phyloP scores from a whole-genome alignment of 1,140 invertebrate species.

The Solen grandis region DNA sequence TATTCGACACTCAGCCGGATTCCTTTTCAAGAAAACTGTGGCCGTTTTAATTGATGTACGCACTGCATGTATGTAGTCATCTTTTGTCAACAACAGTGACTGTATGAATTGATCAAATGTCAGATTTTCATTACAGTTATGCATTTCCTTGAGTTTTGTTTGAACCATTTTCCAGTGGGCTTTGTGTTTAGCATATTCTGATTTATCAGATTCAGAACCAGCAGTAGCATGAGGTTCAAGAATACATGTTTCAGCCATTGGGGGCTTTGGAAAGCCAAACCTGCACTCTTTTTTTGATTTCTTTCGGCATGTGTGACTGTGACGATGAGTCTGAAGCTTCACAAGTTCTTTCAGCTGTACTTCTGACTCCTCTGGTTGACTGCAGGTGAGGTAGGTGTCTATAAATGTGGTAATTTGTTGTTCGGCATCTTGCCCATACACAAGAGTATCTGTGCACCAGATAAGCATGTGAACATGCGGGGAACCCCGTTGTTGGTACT shows the following conservation, averaged over 20 bases:
- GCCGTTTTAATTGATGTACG: background rate
- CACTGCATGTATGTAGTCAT: background rate
- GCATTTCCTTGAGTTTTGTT: too few relatives aligned
- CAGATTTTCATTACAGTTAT: background rate
- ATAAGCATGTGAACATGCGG: background rate
- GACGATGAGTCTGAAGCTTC: slow-evolving; percentile 3
- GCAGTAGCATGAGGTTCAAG: too few relatives aligned
- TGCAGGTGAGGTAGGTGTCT: slow-evolving; percentile 8
- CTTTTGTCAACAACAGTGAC: background rate
- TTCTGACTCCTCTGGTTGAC: background rate
- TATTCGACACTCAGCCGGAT: background rate
- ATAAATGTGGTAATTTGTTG: background rate
- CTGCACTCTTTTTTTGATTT: background rate
- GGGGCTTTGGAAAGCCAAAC: slow-evolving; percentile 22
- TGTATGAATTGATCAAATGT: background rate
- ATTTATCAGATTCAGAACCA: too few relatives aligned
- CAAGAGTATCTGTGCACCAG: background rate
- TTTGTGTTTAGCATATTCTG: too few relatives aligned
- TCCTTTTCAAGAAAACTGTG: slow-evolving; percentile 2
- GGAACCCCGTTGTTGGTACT: slow-evolving; percentile 17
- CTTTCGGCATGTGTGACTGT: slow-evolving; percentile 11
- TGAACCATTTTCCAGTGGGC: too few relatives aligned
- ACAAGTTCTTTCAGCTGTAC: background rate
- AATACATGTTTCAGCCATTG: too few relatives aligned
- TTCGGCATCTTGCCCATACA: background rate